These are phyloP conservation scores for Diogma glabrata DNA, from an alignment of 2,888 invertebrate genomes.

Conservation along the genomic window DNA sequence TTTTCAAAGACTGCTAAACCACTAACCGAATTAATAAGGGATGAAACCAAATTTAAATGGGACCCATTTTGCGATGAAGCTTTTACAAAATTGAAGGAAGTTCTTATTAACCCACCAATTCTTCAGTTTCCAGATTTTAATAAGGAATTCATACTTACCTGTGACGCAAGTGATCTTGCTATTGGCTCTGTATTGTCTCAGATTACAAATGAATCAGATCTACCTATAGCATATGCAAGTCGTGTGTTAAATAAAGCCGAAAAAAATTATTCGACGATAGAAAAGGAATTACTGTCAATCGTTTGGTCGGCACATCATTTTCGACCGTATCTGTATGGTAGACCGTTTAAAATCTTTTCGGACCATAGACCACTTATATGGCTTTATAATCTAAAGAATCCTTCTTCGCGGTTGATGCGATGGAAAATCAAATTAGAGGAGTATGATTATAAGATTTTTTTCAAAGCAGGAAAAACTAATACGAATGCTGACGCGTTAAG, in stretches of 20 bases:
- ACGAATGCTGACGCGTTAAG: conserved; percentile 1
- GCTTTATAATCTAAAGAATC: background rate
- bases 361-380: background rate
- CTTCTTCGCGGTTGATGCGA: background rate
- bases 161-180: background rate
- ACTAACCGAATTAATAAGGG: conserved; percentile 19
- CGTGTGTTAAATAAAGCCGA: background rate
- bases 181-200: background rate
- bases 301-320: background rate
- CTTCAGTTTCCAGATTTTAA: background rate
- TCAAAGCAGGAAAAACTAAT: background rate
- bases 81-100: background rate
- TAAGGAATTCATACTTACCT: background rate
- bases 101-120: background rate
- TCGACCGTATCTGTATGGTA: background rate
- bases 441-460: background rate
- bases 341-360: background rate
- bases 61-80: background rate
- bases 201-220: background rate
- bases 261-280: background rate
- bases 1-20: conserved; percentile 22
- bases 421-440: background rate
- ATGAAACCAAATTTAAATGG: conserved; percentile 18
- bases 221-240: background rate
- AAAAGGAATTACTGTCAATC: background rate